Evolutionary conservation across 2,888 invertebrate species (phyloP), one percentile per base, ranked within the genome.

Genomic region (Tenthredo notha): DNA sequence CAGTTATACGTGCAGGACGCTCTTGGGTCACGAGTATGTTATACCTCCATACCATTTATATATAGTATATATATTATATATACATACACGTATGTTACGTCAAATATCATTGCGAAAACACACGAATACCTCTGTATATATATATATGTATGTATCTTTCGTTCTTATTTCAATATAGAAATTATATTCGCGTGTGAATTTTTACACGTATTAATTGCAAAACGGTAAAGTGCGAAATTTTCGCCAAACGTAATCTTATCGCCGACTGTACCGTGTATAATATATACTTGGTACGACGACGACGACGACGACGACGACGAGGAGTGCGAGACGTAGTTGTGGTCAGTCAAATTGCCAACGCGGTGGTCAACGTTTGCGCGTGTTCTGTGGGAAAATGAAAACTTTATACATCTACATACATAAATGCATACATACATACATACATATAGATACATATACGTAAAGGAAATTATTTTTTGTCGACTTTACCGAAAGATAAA

Each of bases 351-450:
- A 77, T 77, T 77, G 77, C 54, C 54, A 15, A 40, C 9, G 33
- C 77, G 50, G 47, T 29, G 77, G 77, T 77, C 77, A 33, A 77
- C 77, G 77, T 25, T 61, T 61, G 25, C 33, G 61, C 70, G 61
- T n/a, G 21, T 33, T 40, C 77, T 77, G 77, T 77, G 77, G 77
- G 77, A 77, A 77, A 77, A 47, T 75, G 54, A n/a, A 33, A 72
- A n/a, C 21, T n/a, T n/a, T 33, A n/a, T 6, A 54, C 4, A n/a
- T 25, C 5, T 58, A 33, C 2, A 33, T 33, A 25, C 0, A 2
- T 61, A 61, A 9, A 9, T 2, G 10, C n/a, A 10, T 25, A 7
- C 21, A 25, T 61, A 6, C 21, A 50, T 18, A 15, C 18, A 15
- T 50, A 75, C 58, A 54, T 5, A 15, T 12, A 10, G 2, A 50